Percentiles rank a stretch among this genome's conserved stretches.
These are phyloP conservation scores for Tenthredo mesomela DNA, from an alignment of 2,888 invertebrate species.

Conservation along the genomic window DNA sequence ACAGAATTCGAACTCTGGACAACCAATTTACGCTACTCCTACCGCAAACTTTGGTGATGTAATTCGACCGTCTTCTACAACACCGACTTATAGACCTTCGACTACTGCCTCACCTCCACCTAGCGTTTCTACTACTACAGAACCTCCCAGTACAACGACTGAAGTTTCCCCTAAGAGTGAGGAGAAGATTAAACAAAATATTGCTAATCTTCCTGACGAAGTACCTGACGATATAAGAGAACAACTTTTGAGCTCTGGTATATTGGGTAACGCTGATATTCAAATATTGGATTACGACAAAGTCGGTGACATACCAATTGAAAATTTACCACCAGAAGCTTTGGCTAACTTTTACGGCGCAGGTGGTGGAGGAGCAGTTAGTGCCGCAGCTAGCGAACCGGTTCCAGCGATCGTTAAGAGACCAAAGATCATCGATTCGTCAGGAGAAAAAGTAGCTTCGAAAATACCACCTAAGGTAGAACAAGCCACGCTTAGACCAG, in stretches of 20 bases:
- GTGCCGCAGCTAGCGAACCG: conserved; percentile 82
- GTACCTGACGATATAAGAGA: conserved; percentile 92
- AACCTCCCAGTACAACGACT: conserved; percentile 76
- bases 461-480: conserved; percentile 66
- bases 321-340: conserved; percentile 91
- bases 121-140: conserved; percentile 79
- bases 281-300: conserved; percentile 93
- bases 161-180: conserved; percentile 80
- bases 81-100: conserved; percentile 78
- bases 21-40: conserved; percentile 74
- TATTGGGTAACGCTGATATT: conserved; percentile 92
- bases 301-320: conserved; percentile 91
- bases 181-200: conserved; percentile 77
- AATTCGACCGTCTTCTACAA: conserved; percentile 75
- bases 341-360: conserved; percentile 92
- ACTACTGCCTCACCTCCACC: conserved; percentile 80
- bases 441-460: conserved; percentile 64
- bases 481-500: conserved; percentile 77
- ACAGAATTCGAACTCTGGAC: conserved; percentile 59
- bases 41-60: conserved; percentile 65
- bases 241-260: conserved; percentile 91
- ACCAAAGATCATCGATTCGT: conserved; percentile 62
- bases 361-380: conserved; percentile 88
- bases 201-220: conserved; percentile 87
- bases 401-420: conserved; percentile 83